A percentile compares a stretch with the other conserved stretches of the same genome.
Evolutionary conservation across 1,140 invertebrate species (phyloP).

Genomic region (Oreohelix idahoensis): DNA sequence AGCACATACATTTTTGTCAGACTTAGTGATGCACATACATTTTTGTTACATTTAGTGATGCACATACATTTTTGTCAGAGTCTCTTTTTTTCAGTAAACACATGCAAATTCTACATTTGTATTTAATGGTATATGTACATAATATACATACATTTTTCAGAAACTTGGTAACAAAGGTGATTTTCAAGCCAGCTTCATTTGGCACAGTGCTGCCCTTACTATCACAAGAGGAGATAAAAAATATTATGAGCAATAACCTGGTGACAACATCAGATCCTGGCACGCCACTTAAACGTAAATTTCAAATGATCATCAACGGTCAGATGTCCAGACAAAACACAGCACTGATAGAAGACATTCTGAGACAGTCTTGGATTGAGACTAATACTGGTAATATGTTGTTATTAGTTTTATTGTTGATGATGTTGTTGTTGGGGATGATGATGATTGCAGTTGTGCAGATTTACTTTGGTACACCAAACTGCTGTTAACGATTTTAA

Average conservation of each 20-base stretch:
- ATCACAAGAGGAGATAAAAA: slow-evolving; percentile 2
- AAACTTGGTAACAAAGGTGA: neutral
- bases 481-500: no score
- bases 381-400: neutral
- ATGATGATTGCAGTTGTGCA: no score
- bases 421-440: no score
- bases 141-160: neutral
- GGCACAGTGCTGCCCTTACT: neutral
- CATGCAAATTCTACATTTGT: no score
- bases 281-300: neutral
- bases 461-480: no score
- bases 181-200: neutral
- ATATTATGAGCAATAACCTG: neutral
- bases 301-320: neutral
- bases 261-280: neutral
- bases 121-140: no score
- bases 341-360: neutral
- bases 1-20: no score
- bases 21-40: no score
- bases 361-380: slow-evolving; percentile 1
- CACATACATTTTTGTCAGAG: no score
- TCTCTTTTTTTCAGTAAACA: no score
- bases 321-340: neutral
- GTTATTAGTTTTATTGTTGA: no score
- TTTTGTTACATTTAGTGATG: no score